These are phyloP conservation scores for Lithosia quadra DNA, from an alignment of 2,888 invertebrate species.

Conservation along the genomic window DNA sequence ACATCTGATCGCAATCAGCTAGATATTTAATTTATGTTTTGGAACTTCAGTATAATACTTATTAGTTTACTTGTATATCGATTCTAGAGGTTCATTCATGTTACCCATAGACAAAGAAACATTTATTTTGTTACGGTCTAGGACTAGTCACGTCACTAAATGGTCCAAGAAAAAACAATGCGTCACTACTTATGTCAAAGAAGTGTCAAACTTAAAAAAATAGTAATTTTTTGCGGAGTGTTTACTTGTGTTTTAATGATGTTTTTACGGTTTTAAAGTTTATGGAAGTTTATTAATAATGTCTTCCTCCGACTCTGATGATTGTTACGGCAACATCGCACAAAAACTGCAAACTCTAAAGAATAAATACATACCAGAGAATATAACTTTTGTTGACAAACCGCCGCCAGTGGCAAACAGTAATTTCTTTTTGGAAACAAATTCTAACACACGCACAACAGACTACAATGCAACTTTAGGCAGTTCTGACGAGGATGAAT, in stretches of 20 bases:
- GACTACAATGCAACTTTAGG: slow-evolving; percentile 38
- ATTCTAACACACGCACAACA: slow-evolving; percentile 13
- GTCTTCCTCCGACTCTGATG: slow-evolving; percentile 79
- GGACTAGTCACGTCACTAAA: too few relatives aligned
- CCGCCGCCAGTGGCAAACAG: slow-evolving; percentile 37
- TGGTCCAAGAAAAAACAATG: too few relatives aligned
- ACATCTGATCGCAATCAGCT: background rate
- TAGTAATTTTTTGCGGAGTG: background rate
- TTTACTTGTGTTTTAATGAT: background rate
- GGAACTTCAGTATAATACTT: too few relatives aligned
- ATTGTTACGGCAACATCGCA: slow-evolving; percentile 74
- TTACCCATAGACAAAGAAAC: too few relatives aligned
- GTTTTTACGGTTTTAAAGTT: background rate
- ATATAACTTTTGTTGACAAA: slow-evolving; percentile 40
- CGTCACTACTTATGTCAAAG: background rate
- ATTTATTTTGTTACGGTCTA: too few relatives aligned
- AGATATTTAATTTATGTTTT: background rate
- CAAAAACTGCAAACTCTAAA: slow-evolving; percentile 67
- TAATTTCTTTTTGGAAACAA: slow-evolving; percentile 8
- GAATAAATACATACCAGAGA: slow-evolving; percentile 61
- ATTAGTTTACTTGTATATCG: too few relatives aligned
- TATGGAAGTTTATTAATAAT: slow-evolving; percentile 35
- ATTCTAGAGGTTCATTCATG: too few relatives aligned
- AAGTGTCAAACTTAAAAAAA: background rate
- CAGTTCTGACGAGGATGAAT: slow-evolving; percentile 52